Evolutionary conservation across 2,113 vertebrate genomes (phyloP).

Genomic region (Perca flavescens): DNA sequence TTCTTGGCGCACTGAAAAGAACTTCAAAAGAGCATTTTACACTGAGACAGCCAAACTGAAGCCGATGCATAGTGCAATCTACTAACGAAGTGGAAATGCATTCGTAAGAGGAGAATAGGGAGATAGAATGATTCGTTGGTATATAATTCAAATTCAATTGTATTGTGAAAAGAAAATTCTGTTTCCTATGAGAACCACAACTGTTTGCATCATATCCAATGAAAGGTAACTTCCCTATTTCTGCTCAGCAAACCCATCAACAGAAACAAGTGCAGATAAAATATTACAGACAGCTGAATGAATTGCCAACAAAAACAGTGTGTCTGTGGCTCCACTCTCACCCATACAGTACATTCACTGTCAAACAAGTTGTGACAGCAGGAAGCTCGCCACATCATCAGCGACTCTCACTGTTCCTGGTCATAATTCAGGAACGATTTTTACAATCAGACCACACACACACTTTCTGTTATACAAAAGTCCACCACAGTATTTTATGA

Average conservation of each 20-base stretch:
- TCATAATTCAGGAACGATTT: neutral
- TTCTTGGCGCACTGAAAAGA: conserved; percentile 9
- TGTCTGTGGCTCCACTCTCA: neutral
- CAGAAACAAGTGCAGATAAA: neutral
- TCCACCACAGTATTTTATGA: no score
- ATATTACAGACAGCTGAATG: neutral
- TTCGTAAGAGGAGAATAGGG: neutral
- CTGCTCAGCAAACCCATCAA: neutral
- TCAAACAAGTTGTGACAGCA: neutral
- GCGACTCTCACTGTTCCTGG: neutral
- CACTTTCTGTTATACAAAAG: neutral
- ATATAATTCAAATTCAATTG: neutral
- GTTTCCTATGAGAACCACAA: neutral
- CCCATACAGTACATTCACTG: neutral
- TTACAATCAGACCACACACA: neutral
- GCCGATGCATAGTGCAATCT: neutral
- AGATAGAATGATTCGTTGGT: neutral
- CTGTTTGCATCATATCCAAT: neutral
- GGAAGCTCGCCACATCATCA: neutral
- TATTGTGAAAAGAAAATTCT: no score
- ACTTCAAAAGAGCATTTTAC: conserved; percentile 41
- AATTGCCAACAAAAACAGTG: neutral
- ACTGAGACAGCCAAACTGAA: neutral
- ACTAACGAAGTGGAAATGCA: neutral
- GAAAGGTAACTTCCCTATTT: neutral